Evolutionary conservation across 1,140 invertebrate species (phyloP), one percentile per base, ranked within the genome.

Genomic region (Dinoponera quadriceps): DNA sequence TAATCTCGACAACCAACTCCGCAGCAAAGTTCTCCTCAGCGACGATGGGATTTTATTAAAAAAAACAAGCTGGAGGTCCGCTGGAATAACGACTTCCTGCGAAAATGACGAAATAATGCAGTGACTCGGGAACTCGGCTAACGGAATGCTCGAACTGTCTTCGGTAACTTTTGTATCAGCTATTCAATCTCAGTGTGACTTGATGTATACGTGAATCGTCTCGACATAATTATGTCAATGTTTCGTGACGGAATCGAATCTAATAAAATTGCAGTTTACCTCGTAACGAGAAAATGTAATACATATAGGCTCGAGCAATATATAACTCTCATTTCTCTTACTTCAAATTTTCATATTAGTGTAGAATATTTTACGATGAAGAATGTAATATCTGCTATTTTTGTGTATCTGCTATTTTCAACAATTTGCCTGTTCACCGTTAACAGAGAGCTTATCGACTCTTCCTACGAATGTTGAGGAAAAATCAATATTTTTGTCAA

Each of bases 91-190:
- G 27, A 57, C n/a, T 71, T 80, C 33, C 18, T 25, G 25, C 29
- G 75, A 78, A 71, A 69, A 69, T 69, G 51, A 69, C 22, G 22
- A 44, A 71, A 80, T 69, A 80, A 69, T 59, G 65, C 65, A 59
- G 38, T 48, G 48, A 25, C 38, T 69, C n/a, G 16, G 65, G 69
- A 80, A 80, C 65, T 80, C 22, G 65, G 65, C 7, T 57, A 69
- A 68, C 62, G 63, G 63, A 68, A 78, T 20, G 49, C n/a, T 29
- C 51, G 9, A 51, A 57, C 51, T 48, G n/a, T 22, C 7, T 57
- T 69, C 68, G 44, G 55, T 48, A 78, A 78, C 49, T 80, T 80
- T 9, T 57, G 51, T 44, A 69, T 14, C 44, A 80, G 49, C 55
- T 78, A 55, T 55, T 18, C 49, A 22, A 57, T 78, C 44, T 74